Conservation (phyloP, 2,888 invertebrate species). For the Sphaeridia pumilis region DNA sequence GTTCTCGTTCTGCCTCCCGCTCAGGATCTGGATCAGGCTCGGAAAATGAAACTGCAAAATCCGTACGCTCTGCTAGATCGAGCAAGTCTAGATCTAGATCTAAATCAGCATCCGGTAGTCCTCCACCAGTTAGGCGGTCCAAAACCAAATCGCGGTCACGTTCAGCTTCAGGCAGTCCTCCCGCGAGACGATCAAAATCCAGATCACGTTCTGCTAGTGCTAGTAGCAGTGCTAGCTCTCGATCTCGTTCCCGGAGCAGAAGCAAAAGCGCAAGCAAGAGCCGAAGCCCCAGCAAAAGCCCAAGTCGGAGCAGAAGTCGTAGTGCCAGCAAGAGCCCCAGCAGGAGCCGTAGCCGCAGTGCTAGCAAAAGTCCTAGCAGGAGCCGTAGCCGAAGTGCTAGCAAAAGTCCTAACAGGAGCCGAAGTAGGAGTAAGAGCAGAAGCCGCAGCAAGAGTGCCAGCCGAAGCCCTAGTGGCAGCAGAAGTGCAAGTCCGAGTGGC, state of each 20-base stretch:
- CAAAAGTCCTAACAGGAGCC: neutral
- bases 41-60: slow-evolving; percentile 45
- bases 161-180: slow-evolving; percentile 30
- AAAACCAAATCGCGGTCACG: slow-evolving; percentile 35
- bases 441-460: slow-evolving; percentile 2
- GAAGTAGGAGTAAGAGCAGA: too few relatives aligned
- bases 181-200: slow-evolving; percentile 33
- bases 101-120: slow-evolving; percentile 34
- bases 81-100: slow-evolving; percentile 16
- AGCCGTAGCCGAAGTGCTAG: neutral
- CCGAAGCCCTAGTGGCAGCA: slow-evolving; percentile 3
- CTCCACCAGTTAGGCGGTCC: too few relatives aligned
- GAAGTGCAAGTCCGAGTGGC: slow-evolving; percentile 1
- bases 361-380: neutral
- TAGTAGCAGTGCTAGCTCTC: slow-evolving; percentile 6
- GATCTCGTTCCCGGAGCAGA: neutral
- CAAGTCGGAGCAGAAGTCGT: slow-evolving; percentile 2
- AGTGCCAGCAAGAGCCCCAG: too few relatives aligned
- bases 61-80: slow-evolving; percentile 38
- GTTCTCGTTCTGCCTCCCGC: too few relatives aligned
- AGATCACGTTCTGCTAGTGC: slow-evolving; percentile 22
- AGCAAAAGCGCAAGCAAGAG: neutral
- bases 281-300: neutral
- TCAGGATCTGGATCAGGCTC: too few relatives aligned
- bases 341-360: neutral